phyloP scores from a whole-genome alignment of 2,113 vertebrate genomes.

The Syngnathus typhle region DNA sequence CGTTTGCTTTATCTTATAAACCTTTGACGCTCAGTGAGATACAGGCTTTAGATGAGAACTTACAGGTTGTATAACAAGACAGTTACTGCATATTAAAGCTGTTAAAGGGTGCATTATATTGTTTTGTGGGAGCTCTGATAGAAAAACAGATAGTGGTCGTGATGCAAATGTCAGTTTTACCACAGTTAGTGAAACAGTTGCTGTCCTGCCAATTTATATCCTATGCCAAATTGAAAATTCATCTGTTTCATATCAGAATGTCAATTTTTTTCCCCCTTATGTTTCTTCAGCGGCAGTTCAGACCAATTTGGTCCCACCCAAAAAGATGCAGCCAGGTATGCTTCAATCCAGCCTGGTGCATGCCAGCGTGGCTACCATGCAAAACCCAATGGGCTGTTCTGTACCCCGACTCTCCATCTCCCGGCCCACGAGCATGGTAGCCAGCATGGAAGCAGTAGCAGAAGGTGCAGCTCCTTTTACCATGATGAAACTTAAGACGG shows the following conservation, averaged over 20 bases:
- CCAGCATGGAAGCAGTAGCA: conserved; percentile 80
- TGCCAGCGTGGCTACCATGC: conserved; percentile 75
- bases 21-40: too few relatives aligned
- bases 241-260: neutral
- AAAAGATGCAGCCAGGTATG: conserved; percentile 71
- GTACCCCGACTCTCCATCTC: conserved; percentile 76
- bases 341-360: conserved; percentile 72
- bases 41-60: neutral
- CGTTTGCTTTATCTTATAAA: too few relatives aligned
- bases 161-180: too few relatives aligned
- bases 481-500: conserved; percentile 96
- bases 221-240: neutral
- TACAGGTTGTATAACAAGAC: neutral
- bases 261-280: neutral
- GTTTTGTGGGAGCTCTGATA: neutral
- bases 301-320: conserved; percentile 68
- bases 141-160: neutral
- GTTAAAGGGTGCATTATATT: neutral
- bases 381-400: conserved; percentile 72
- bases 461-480: conserved; percentile 75
- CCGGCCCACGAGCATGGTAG: conserved; percentile 76
- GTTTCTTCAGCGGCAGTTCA: conserved; percentile 48
- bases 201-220: neutral
- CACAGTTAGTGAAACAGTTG: too few relatives aligned
- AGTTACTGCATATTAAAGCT: neutral